A percentile compares a stretch with the other conserved stretches of the same genome.
Evolutionary conservation across 2,888 invertebrate genomes (phyloP).

Genomic region (Caenorhabditis sinica): DNA sequence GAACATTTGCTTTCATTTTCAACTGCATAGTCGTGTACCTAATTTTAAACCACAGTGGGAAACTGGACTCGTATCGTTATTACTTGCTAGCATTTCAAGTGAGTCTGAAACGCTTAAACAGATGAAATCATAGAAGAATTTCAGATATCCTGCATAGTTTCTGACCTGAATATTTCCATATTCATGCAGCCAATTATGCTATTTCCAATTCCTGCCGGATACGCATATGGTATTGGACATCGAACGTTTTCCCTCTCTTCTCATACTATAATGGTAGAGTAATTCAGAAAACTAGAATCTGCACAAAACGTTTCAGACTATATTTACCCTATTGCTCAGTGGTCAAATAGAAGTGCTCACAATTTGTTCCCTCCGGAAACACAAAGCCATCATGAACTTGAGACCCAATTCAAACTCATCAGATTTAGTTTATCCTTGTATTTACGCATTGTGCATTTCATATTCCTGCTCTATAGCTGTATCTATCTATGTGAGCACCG

Average conservation of each 20-base stretch:
- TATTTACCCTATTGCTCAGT: conserved; percentile 5
- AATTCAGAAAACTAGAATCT: neutral
- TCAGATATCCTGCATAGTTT: conserved; percentile 22
- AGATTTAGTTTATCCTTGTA: neutral
- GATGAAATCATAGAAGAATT: neutral
- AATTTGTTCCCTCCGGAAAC: conserved; percentile 43
- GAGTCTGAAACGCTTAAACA: too few relatives aligned
- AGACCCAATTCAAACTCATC: neutral
- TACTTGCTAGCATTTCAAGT: conserved; percentile 40
- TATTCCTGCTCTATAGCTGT: neutral
- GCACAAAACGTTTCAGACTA: conserved; percentile 27
- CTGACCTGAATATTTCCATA: conserved; percentile 25
- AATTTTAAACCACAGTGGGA: conserved; percentile 13
- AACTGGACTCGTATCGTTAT: conserved; percentile 26
- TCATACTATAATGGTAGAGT: neutral
- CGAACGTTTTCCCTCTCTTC: neutral
- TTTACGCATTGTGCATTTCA: neutral
- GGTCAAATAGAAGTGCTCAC: conserved; percentile 30
- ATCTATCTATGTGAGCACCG: conserved; percentile 2
- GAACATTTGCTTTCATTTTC: conserved; percentile 11
- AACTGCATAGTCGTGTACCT: conserved; percentile 26
- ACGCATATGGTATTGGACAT: conserved; percentile 1
- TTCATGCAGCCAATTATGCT: conserved; percentile 37
- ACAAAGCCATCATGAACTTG: conserved; percentile 33
- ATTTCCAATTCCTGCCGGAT: conserved; percentile 40